Evolutionary conservation across 2,113 vertebrate genomes (phyloP).

Genomic region (Myotis brandtii): DNA sequence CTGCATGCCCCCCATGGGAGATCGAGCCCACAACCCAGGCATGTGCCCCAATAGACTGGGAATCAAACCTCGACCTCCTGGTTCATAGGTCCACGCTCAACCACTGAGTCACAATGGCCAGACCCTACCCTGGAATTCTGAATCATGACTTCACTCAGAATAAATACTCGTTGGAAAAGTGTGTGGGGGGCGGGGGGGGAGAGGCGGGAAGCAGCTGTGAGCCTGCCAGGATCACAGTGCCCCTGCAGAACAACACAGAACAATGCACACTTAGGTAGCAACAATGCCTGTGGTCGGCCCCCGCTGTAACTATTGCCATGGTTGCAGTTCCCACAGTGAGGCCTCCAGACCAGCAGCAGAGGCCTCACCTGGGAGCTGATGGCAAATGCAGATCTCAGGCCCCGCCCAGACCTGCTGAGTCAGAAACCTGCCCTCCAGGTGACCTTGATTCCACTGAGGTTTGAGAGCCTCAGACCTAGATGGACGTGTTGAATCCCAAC

Average conservation of each 20-base stretch:
- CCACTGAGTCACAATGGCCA: no score
- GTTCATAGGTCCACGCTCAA: no score
- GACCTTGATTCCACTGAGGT: background rate
- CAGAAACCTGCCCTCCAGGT: background rate
- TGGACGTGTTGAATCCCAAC: background rate
- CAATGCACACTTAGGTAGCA: no score
- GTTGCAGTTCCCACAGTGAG: background rate
- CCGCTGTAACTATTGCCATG: no score
- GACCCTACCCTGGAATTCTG: background rate
- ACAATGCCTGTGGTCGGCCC: no score
- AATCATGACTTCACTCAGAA: constrained; percentile 32
- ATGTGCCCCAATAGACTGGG: no score
- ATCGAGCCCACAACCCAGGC: no score
- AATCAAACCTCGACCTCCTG: no score
- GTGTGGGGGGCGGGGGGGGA: no score
- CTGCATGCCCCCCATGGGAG: no score
- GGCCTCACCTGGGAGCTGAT: background rate
- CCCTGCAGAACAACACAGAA: background rate
- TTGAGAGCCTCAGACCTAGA: background rate
- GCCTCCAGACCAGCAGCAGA: background rate
- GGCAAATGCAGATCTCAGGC: background rate
- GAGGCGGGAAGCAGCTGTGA: background rate
- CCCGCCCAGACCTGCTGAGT: background rate
- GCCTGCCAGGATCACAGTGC: background rate
- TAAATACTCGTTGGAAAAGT: constrained; percentile 40